Percentiles rank a stretch among this genome's conserved stretches.
Conservation (phyloP, 2,797 vertebrate species). For the Babyrousa celebensis region DNA sequence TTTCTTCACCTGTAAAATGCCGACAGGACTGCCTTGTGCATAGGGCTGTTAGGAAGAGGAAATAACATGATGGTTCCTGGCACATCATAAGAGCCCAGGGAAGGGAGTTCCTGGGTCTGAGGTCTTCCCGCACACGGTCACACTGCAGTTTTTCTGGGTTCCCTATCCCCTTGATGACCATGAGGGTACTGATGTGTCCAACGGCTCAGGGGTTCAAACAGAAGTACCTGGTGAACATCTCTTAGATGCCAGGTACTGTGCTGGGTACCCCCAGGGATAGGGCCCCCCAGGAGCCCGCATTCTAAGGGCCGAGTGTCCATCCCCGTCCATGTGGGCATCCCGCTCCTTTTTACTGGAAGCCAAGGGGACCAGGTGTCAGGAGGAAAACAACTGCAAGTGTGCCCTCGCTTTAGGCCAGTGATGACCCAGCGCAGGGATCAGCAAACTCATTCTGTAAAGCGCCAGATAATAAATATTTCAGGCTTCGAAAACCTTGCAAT, state of each 20-base stretch:
- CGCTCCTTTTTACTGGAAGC: background rate
- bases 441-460: background rate
- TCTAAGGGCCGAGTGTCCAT: slow-evolving; percentile 41
- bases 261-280: background rate
- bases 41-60: background rate
- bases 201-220: background rate
- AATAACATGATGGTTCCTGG: background rate
- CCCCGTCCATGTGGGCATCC: background rate
- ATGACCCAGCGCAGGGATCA: background rate
- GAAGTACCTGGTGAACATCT: background rate
- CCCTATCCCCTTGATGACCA: background rate
- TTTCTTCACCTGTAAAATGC: slow-evolving; percentile 59
- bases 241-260: background rate
- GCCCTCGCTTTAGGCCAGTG: background rate
- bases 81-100: background rate
- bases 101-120: background rate
- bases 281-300: background rate
- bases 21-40: slow-evolving; percentile 40
- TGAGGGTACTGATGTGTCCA: slow-evolving; percentile 13
- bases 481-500: background rate
- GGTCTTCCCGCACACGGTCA: background rate
- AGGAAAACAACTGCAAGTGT: slow-evolving; percentile 1
- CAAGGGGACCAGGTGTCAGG: background rate
- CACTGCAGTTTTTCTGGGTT: background rate
- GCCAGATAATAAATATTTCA: slow-evolving; percentile 16